phyloP scores from a whole-genome alignment of 2,113 vertebrate genomes.

The Phrynocephalus versicolor region DNA sequence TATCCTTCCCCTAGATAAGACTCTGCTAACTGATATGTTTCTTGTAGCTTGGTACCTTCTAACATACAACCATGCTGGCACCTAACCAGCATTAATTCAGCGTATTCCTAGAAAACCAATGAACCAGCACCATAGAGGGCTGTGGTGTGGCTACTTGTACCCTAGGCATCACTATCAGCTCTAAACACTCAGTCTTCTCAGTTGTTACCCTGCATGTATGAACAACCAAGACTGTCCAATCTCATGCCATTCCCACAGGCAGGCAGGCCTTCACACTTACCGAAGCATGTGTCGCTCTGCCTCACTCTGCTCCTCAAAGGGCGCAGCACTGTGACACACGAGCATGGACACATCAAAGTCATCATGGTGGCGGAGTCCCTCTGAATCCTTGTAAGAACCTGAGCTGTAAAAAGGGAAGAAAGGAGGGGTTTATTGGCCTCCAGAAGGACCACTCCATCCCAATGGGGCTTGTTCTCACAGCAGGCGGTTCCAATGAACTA shows the following conservation, averaged over 20 bases:
- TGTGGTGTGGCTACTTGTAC: neutral
- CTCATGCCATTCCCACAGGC: neutral
- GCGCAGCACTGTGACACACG: slow-evolving; percentile 91
- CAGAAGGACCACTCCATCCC: too few relatives aligned
- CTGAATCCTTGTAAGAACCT: slow-evolving; percentile 93
- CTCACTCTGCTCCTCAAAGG: slow-evolving; percentile 96
- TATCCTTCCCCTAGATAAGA: neutral
- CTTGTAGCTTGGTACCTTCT: slow-evolving; percentile 1
- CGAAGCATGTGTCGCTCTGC: slow-evolving; percentile 90
- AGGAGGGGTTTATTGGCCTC: too few relatives aligned
- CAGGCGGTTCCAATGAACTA: neutral
- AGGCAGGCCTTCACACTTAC: slow-evolving; percentile 63
- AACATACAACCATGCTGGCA: neutral
- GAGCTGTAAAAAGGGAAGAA: slow-evolving; percentile 78
- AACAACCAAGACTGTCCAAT: neutral
- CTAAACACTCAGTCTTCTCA: neutral
- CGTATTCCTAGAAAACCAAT: neutral
- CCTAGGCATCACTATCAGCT: neutral
- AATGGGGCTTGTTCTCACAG: neutral
- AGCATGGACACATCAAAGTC: slow-evolving; percentile 97
- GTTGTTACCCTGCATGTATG: neutral
- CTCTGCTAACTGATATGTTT: too few relatives aligned
- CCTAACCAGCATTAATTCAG: neutral
- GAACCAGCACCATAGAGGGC: neutral
- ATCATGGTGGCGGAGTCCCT: slow-evolving; percentile 92